Percentiles rank a stretch among this genome's conserved stretches.
Conservation (phyloP, 2,113 vertebrate genomes). For the Dipodomys merriami region DNA sequence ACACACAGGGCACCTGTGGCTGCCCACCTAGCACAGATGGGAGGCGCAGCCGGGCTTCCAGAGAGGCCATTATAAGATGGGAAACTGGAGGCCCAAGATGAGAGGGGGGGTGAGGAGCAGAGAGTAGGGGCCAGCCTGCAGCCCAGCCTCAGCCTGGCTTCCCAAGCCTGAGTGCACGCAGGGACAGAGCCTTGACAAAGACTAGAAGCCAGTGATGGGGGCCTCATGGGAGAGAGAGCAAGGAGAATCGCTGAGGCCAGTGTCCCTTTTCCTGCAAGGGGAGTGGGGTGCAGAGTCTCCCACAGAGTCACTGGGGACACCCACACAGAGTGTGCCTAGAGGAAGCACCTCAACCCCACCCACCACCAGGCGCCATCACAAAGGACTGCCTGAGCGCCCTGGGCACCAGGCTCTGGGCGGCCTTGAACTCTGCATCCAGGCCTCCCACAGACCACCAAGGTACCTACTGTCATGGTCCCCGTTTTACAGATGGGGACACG, state of each 20-base stretch:
- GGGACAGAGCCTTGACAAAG: too few species aligned
- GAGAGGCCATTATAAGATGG: background rate
- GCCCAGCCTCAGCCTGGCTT: background rate
- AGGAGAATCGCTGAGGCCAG: fast-evolving
- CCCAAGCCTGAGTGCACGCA: background rate
- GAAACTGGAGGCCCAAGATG: background rate
- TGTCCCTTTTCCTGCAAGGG: background rate
- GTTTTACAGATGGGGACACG: background rate
- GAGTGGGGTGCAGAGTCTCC: background rate
- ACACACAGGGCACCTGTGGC: fast-evolving
- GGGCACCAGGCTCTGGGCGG: fast-evolving
- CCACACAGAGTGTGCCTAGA: background rate
- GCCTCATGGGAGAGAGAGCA: fast-evolving
- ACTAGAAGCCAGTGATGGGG: background rate
- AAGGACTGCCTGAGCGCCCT: fast-evolving
- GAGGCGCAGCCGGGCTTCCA: background rate
- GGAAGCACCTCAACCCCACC: background rate
- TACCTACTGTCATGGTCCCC: fast-evolving
- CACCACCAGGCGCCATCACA: fast-evolving
- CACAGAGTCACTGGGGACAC: background rate
- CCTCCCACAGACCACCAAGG: background rate
- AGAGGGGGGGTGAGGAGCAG: background rate
- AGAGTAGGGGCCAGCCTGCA: fast-evolving
- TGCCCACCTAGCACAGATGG: background rate
- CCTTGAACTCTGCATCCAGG: background rate